A percentile compares a stretch with the other conserved stretches of the same genome.
phyloP scores from a whole-genome alignment of 2,888 invertebrate species.

The Epinotia bilunana region DNA sequence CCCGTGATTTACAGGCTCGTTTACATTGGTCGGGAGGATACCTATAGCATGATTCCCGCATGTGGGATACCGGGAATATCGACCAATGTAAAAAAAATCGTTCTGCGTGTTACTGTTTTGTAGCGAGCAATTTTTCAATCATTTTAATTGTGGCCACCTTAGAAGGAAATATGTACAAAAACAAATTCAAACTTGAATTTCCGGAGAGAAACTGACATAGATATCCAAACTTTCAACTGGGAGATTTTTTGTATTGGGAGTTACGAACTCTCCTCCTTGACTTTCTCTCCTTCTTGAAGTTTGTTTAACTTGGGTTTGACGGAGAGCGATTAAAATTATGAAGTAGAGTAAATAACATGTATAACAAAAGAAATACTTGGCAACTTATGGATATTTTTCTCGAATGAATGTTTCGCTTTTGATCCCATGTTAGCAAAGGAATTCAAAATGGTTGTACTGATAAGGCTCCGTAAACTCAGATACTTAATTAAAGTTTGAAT shows the following conservation, averaged over 20 bases:
- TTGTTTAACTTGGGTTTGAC: background rate
- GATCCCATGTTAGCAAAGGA: background rate
- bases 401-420: constrained; percentile 17
- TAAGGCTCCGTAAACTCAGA: too few species aligned
- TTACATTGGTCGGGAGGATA: background rate
- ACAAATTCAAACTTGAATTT: background rate
- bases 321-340: background rate
- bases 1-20: background rate
- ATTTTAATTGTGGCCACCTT: too few species aligned
- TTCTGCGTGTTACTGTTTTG: background rate
- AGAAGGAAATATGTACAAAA: too few species aligned
- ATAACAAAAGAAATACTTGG: background rate
- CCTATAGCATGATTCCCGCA: background rate
- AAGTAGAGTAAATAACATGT: constrained; percentile 5
- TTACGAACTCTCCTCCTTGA: background rate
- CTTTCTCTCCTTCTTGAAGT: background rate
- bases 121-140: background rate
- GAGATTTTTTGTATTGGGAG: background rate
- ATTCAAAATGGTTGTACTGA: too few species aligned
- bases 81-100: background rate
- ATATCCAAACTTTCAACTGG: background rate
- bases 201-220: background rate
- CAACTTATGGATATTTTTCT: background rate
- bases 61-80: background rate
- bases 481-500: too few species aligned